Evolutionary conservation across 2,113 vertebrate species (phyloP), one percentile per base, ranked within the genome.

Genomic region (Myodes glareolus): DNA sequence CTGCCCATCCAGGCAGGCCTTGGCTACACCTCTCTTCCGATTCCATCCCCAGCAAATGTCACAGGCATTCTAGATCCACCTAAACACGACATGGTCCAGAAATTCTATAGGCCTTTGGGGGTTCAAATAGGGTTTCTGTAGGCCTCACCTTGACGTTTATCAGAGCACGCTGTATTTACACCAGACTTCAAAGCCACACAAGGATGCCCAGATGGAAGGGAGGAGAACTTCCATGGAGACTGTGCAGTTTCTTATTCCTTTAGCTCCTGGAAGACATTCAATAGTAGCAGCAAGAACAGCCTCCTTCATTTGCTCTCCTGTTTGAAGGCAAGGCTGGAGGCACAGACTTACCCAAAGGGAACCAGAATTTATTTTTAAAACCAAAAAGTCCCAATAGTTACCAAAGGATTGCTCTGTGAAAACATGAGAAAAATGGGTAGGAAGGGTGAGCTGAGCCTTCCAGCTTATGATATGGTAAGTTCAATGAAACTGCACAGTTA

Each of bases 341-440:
- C 65, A 77, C 16, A 5, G 50, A 92, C 33, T 93, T 94, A 93
- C 0, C 17, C 78, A 67, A 94, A 93, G 91, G 65, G 58, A 89
- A 52, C 27, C 82, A 45, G 65, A 94, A 47, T 85, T 94, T 75
- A 84, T 95, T 96, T 97, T 90, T 80, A 76, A 95, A 96, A 92
- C 63, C 76, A 50, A 85, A 88, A 91, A 94, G 42, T 78, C 93
- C 94, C 91, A 72, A 80, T 58, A 86, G 88, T 80, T 94, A 94
- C 61, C 80, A 78, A 93, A 94, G 67, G 76, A 67, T 73, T 81
- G 81, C 76, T 95, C 89, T 90, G 84, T 94, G 80, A 67, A 94
- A 95, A 90, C 84, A 68, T 94, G 31, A 92, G 85, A 97, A 94
- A 94, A 88, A 63, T 61, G n/a, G 82, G 77, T 27, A 68, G 63